phyloP scores from a whole-genome alignment of 2,797 vertebrate genomes.

The Neopelma chrysocephalum region DNA sequence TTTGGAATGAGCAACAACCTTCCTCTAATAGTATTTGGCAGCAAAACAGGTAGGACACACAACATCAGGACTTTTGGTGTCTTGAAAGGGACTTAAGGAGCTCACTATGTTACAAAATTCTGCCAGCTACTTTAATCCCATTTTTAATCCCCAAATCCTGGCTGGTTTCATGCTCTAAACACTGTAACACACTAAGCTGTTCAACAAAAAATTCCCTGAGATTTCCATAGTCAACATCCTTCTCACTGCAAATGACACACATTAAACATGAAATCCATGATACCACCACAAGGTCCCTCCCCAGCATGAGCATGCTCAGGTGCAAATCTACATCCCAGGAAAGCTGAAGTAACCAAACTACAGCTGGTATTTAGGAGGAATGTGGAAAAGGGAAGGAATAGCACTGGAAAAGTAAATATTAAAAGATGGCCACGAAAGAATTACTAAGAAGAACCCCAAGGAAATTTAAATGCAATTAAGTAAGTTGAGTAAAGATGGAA shows the following conservation, averaged over 20 bases:
- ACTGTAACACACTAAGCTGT: background rate
- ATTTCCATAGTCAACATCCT: background rate
- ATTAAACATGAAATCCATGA: background rate
- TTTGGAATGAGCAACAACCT: background rate
- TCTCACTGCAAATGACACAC: background rate
- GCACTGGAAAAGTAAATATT: background rate
- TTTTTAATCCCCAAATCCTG: background rate
- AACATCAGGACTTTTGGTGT: background rate
- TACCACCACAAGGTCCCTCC: background rate
- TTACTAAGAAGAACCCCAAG: background rate
- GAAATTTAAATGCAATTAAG: background rate
- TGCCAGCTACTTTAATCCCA: background rate
- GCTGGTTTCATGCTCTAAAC: background rate
- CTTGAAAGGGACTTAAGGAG: background rate
- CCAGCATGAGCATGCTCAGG: background rate
- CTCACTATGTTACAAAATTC: background rate
- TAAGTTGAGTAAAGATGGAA: background rate
- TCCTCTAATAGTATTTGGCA: background rate
- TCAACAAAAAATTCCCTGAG: background rate
- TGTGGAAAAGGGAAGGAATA: background rate
- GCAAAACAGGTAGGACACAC: background rate
- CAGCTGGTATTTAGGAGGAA: background rate
- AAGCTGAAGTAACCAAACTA: background rate
- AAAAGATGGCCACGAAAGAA: background rate
- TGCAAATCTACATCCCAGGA: background rate